Conservation (phyloP, 2,888 invertebrate species). For the Thelaira solivaga region DNA sequence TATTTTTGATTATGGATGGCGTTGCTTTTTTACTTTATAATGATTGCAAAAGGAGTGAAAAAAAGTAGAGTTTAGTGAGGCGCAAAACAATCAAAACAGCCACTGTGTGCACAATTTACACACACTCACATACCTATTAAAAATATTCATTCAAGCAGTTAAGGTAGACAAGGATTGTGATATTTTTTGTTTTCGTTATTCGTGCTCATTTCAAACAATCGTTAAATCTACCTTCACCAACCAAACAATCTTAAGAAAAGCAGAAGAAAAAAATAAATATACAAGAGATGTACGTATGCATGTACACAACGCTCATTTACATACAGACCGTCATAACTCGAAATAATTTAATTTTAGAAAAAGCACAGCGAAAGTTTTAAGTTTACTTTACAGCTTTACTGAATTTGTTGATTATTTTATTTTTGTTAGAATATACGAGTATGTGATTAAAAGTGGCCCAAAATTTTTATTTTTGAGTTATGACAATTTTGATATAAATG, state of each 20-base stretch:
- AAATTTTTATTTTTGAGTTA: no score
- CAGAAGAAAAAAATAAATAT: neutral
- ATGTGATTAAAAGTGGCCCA: no score
- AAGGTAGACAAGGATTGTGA: slow-evolving; percentile 45
- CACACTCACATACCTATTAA: slow-evolving; percentile 28
- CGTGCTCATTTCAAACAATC: neutral
- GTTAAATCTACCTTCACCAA: neutral
- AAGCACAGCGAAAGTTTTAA: no score
- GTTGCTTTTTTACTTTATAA: slow-evolving; percentile 43
- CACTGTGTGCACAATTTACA: slow-evolving; percentile 50
- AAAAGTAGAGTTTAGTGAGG: slow-evolving; percentile 50
- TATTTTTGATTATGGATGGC: slow-evolving; percentile 44
- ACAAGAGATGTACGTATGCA: no score
- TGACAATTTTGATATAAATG: no score
- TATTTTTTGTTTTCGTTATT: slow-evolving; percentile 3
- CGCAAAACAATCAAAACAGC: slow-evolving; percentile 56
- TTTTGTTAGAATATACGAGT: no score
- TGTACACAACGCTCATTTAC: no score
- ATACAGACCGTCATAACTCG: no score
- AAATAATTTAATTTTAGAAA: no score
- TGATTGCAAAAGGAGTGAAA: slow-evolving; percentile 20
- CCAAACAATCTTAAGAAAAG: neutral
- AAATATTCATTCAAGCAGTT: slow-evolving; percentile 42
- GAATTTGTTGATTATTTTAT: no score
- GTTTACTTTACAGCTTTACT: no score